Evolutionary conservation across 2,797 vertebrate genomes (phyloP).

Genomic region (Distichodus sexfasciatus): DNA sequence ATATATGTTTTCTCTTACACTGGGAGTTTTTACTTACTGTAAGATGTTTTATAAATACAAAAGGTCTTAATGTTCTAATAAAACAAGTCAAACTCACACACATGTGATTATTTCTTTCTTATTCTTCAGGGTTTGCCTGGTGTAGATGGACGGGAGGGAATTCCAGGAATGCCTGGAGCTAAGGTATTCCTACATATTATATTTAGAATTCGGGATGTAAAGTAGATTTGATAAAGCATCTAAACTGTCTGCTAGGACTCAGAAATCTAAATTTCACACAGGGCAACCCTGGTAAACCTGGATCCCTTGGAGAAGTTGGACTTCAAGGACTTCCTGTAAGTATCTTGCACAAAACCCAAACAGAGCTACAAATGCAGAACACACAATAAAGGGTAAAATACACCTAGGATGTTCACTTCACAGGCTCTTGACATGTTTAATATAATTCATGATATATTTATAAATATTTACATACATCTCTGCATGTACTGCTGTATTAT

Average conservation of each 20-base stretch:
- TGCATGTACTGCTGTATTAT: too few species aligned
- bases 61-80: too few species aligned
- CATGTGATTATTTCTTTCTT: conserved; percentile 24
- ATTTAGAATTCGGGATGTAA: background rate
- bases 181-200: conserved; percentile 75
- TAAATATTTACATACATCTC: too few species aligned
- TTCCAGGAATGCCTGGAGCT: conserved; percentile 92
- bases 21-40: too few species aligned
- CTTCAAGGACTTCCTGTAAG: conserved; percentile 92
- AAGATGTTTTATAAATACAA: too few species aligned
- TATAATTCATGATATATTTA: too few species aligned
- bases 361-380: too few species aligned
- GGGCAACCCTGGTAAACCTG: conserved; percentile 86
- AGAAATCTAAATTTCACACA: conserved; percentile 50
- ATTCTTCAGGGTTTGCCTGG: conserved; percentile 88
- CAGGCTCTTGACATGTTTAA: too few species aligned
- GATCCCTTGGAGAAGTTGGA: conserved; percentile 86
- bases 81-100: too few species aligned
- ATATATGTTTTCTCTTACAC: too few species aligned
- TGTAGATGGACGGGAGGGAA: conserved; percentile 89
- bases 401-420: too few species aligned
- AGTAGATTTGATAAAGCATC: background rate
- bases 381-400: too few species aligned
- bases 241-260: background rate
- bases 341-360: conserved; percentile 55